Evolutionary conservation across 2,888 invertebrate species (phyloP), one percentile per base, ranked within the genome.

Genomic region (Imbricaverruca yamaguchii): DNA sequence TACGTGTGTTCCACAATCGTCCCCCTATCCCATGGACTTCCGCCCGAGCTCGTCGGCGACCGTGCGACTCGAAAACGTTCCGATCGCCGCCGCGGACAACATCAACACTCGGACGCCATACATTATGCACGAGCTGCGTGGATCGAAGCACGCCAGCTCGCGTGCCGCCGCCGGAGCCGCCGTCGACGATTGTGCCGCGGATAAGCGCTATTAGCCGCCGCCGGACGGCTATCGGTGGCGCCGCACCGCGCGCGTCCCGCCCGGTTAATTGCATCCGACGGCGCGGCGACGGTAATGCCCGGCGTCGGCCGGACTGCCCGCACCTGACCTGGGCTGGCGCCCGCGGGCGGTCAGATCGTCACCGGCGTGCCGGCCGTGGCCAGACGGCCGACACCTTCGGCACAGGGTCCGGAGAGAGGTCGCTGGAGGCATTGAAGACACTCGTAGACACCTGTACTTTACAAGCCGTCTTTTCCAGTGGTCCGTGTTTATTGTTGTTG

Each of bases 141-240:
- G 74, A 10, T 8, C 6, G 74, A 11, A 9, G 15, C 74, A 74
- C 74, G 74, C 53, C 12, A 74, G 21, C 9, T 74, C 74, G 74
- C 74, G 74, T 74, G 74, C 9, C 21, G 21, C 55, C 39, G 8
- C 21, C 74, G 23, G 9, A 0, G 9, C 21, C 74, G 59, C 59
- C 15, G 59, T 1, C 15, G 13, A 12, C 25, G 69, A 69, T 69
- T 23, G 69, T 15, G 15, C 15, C 23, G 15, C 12, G 15, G 69
- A 69, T 69, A 69, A 69, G 39, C 39, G 11, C 69, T 15, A 69
- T 69, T 69, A 69, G 69, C 7, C 69, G 69, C 69, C 69, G 8
- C 69, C 1, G 69, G 69, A 23, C 25, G 39, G 15, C 13, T 39
- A 69, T 23, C 69, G 13, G 39, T 12, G 7, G 4, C 15, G 0